Evolutionary conservation across 1,140 invertebrate genomes (phyloP).

Genomic region (Neodiprion pinetum): DNA sequence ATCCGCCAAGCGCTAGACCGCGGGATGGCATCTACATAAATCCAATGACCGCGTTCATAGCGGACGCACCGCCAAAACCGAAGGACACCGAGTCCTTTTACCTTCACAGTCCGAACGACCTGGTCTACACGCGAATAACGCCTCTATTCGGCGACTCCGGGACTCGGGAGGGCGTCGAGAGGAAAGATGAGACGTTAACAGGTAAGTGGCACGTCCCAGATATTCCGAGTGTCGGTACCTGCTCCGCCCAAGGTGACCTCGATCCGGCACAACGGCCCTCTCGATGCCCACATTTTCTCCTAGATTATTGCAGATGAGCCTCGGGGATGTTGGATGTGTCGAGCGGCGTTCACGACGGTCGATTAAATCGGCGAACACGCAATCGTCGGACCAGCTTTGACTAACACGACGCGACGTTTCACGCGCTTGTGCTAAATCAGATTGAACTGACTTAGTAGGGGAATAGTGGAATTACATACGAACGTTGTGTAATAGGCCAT

Average conservation of each 20-base stretch:
- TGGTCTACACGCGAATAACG: conserved; percentile 78
- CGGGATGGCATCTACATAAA: conserved; percentile 83
- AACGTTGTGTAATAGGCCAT: too few relatives aligned
- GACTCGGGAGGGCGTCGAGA: conserved; percentile 37
- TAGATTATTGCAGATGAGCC: neutral
- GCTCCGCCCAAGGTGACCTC: conserved; percentile 5
- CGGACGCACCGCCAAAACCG: conserved; percentile 41
- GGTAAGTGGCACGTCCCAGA: conserved; percentile 53
- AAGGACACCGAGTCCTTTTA: conserved; percentile 78
- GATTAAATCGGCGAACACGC: too few relatives aligned
- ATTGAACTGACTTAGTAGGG: too few relatives aligned
- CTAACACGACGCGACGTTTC: too few relatives aligned
- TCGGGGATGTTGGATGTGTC: too few relatives aligned
- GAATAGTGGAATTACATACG: too few relatives aligned
- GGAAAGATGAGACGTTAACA: conserved; percentile 56
- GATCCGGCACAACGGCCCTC: neutral
- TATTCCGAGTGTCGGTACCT: conserved; percentile 1
- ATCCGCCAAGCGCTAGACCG: conserved; percentile 62
- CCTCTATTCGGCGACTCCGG: conserved; percentile 72
- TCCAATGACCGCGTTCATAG: conserved; percentile 69
- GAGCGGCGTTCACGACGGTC: too few relatives aligned
- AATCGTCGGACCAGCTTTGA: too few relatives aligned
- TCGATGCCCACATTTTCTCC: conserved; percentile 2
- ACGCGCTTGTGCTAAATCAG: too few relatives aligned
- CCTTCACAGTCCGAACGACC: conserved; percentile 79